Percentiles rank a stretch among this genome's conserved stretches.
Conservation (phyloP, 2,888 invertebrate species). For the Neoscelio sp. region DNA sequence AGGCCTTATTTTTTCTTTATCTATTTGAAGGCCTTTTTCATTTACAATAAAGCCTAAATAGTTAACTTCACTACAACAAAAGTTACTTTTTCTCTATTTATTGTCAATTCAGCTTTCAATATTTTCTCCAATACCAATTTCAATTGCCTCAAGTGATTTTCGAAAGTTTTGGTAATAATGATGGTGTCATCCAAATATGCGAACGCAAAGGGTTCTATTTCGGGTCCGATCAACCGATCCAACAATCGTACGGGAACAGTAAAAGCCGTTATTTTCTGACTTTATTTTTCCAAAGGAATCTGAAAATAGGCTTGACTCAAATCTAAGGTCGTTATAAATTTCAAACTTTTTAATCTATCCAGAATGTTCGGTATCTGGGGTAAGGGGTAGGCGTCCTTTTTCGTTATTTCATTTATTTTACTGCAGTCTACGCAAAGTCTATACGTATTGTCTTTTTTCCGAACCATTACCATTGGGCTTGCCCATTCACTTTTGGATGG, state of each 20-base stretch:
- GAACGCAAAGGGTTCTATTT: conserved; percentile 41
- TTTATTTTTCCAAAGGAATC: neutral
- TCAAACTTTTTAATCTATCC: neutral
- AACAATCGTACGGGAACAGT: conserved; percentile 48
- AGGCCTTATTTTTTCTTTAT: neutral
- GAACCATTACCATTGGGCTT: conserved; percentile 1
- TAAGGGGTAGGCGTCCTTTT: conserved; percentile 12
- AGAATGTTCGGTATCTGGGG: conserved; percentile 1
- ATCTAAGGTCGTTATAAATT: conserved; percentile 67
- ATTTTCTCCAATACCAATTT: neutral
- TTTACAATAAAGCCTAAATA: conserved; percentile 14
- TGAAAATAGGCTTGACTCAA: conserved; percentile 51
- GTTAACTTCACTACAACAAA: neutral
- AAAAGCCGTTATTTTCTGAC: conserved; percentile 47
- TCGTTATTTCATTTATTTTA: conserved; percentile 10
- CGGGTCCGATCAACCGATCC: conserved; percentile 38
- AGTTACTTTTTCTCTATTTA: neutral
- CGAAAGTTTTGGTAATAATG: conserved; percentile 15
- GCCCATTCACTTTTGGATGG: conserved; percentile 4
- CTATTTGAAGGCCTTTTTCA: neutral
- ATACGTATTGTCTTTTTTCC: neutral
- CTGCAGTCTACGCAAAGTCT: conserved; percentile 2
- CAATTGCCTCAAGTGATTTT: neutral
- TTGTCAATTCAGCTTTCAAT: neutral
- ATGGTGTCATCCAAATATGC: conserved; percentile 60